Evolutionary conservation across 2,888 invertebrate genomes (phyloP), one percentile per base, ranked within the genome.

Genomic region (Liopterus haemorrhoidalis): DNA sequence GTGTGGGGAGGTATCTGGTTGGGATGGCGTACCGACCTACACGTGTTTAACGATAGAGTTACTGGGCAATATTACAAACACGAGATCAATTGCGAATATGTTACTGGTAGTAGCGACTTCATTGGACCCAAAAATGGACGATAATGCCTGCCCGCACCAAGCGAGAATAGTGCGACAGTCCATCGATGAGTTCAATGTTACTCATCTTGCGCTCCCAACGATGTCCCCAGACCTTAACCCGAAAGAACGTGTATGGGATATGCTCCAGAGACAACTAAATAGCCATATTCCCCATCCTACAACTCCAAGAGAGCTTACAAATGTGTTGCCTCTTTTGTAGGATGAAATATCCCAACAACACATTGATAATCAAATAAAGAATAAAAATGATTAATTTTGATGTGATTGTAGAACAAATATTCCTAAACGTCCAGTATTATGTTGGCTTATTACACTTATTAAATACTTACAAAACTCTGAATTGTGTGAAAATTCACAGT

Each of bases 101-200:
- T 31, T 4, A 18, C 14, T 9, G 8, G 5, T 9, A 31, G 31
- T 31, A 9, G 31, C 3, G 14, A 31, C 14, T 31, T 31, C 31
- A 6, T 6, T 31, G 31, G 31, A 12, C 31, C 31, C 18, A 9
- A 31, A 31, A 31, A 31, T 31, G 31, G 31, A 31, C 9, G 31
- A 31, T 31, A 31, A 31, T 31, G 14, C 15, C 18, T 5, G 31
- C 12, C 28, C 28, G 28, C 28, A 28, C 28, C 28, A 14, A 4
- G 28, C 28, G 28, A 28, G 28, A 28, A 28, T 28, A 28, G 28
- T 28, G 28, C 28, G n/a, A 14, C 4, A 28, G 4, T 5, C 28
- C 5, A 22, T 22, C 8, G 22, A 22, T 22, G 22, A 22, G n/a
- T n/a, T n/a, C n/a, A n/a, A n/a, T n/a, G n/a, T n/a, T n/a, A n/a